Evolutionary conservation across 2,113 vertebrate genomes (phyloP).

Genomic region (Romanogobio albipinnatus): DNA sequence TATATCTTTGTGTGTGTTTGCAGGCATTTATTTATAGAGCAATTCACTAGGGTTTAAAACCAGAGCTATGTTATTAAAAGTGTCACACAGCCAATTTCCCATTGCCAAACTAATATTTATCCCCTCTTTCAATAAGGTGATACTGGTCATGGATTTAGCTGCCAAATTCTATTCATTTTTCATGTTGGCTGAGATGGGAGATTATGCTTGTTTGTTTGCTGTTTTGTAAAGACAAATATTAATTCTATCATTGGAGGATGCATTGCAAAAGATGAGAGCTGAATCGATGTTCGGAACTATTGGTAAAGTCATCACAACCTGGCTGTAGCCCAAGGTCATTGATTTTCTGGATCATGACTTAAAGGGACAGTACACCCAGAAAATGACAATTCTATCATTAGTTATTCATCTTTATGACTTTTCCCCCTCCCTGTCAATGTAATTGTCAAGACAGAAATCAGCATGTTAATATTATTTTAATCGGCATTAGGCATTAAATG

Average conservation of each 20-base stretch:
- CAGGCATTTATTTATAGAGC: background rate
- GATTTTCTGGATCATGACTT: background rate
- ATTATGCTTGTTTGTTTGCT: constrained; percentile 48
- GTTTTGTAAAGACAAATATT: constrained; percentile 46
- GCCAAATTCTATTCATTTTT: constrained; percentile 52
- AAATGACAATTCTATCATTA: background rate
- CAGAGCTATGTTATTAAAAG: constrained; percentile 39
- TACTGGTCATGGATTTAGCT: constrained; percentile 27
- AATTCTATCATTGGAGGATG: constrained; percentile 35
- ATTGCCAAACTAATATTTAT: constrained; percentile 46
- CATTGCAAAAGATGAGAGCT: constrained; percentile 11
- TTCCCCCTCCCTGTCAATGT: background rate
- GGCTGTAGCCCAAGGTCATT: background rate
- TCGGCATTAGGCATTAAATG: background rate
- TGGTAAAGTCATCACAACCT: background rate
- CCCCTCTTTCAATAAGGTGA: background rate
- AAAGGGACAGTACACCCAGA: background rate
- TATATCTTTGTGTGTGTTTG: constrained; percentile 22
- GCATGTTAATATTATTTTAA: constrained; percentile 9
- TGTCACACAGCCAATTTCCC: constrained; percentile 44
- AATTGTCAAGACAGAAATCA: background rate
- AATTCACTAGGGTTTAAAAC: constrained; percentile 32
- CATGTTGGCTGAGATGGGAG: constrained; percentile 32
- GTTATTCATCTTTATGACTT: background rate
- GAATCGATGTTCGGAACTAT: background rate